phyloP scores from a whole-genome alignment of 1,140 invertebrate genomes.

The Bombus sylvicola region DNA sequence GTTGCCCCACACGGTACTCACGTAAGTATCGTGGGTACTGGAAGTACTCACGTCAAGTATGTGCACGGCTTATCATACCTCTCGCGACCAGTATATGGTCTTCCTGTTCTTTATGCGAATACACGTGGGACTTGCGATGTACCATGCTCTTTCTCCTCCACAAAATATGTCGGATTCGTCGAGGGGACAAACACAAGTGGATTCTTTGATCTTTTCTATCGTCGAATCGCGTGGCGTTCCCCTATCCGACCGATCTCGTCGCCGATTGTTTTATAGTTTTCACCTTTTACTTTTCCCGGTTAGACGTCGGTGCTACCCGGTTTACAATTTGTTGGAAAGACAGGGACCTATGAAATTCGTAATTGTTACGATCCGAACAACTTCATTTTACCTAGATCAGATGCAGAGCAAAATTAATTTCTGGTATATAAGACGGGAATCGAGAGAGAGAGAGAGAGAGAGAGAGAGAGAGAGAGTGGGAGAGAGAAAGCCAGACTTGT shows the following conservation, averaged over 20 bases:
- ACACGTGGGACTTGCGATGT: slow-evolving; percentile 37
- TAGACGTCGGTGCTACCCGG: accelerated
- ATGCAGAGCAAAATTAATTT: not conserved
- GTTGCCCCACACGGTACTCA: slow-evolving; percentile 56
- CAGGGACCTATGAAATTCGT: not conserved
- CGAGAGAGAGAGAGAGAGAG: not conserved
- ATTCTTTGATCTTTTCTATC: slow-evolving; percentile 32
- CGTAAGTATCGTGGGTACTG: slow-evolving; percentile 61
- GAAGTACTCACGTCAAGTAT: slow-evolving; percentile 72
- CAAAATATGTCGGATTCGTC: slow-evolving; percentile 25
- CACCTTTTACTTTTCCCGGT: not conserved
- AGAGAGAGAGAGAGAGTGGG: not conserved
- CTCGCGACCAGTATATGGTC: slow-evolving; percentile 59
- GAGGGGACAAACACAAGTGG: not conserved
- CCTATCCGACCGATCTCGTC: not conserved
- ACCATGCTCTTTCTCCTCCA: slow-evolving; percentile 4
- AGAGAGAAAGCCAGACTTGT: not conserved
- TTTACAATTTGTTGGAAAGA: not conserved
- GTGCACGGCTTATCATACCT: slow-evolving; percentile 64
- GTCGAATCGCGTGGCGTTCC: not conserved
- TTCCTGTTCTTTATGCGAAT: slow-evolving; percentile 65
- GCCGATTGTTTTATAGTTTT: not conserved
- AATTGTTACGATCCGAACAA: not conserved
- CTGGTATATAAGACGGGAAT: not conserved
- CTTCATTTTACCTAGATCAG: not conserved